Conservation (phyloP, 2,797 vertebrate genomes). For the Amblyopsis hoosieri region DNA sequence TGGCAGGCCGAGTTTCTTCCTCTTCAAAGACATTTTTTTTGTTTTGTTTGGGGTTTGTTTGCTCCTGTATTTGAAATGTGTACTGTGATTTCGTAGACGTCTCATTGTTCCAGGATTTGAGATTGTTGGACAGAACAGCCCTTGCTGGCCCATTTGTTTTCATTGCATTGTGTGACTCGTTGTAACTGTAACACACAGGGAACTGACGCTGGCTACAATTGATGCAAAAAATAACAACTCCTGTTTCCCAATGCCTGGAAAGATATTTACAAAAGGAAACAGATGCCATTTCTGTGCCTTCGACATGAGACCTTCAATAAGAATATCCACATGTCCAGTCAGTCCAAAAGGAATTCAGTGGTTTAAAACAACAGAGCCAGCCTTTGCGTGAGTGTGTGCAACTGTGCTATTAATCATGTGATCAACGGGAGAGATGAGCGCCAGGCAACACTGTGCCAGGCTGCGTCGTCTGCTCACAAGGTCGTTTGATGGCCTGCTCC, state of each 20-base stretch:
- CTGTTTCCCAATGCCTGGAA: conserved; percentile 59
- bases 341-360: conserved; percentile 57
- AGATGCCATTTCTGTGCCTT: conserved; percentile 45
- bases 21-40: conserved; percentile 80
- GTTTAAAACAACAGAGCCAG: conserved; percentile 66
- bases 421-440: conserved; percentile 65
- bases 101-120: conserved; percentile 79
- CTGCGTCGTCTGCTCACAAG: conserved; percentile 57
- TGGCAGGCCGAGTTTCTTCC: conserved; percentile 68
- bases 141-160: conserved; percentile 78
- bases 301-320: conserved; percentile 55
- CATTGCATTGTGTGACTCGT: conserved; percentile 72
- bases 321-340: conserved; percentile 48
- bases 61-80: conserved; percentile 75
- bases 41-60: conserved; percentile 81
- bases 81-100: conserved; percentile 77
- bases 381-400: conserved; percentile 54
- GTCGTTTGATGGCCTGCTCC: conserved; percentile 75
- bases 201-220: conserved; percentile 38
- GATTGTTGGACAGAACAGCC: conserved; percentile 72
- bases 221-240: conserved; percentile 64
- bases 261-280: conserved; percentile 41
- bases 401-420: conserved; percentile 69
- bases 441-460: conserved; percentile 38
- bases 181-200: conserved; percentile 63